phyloP scores from a whole-genome alignment of 2,888 invertebrate species.

The Synergus itoensis region DNA sequence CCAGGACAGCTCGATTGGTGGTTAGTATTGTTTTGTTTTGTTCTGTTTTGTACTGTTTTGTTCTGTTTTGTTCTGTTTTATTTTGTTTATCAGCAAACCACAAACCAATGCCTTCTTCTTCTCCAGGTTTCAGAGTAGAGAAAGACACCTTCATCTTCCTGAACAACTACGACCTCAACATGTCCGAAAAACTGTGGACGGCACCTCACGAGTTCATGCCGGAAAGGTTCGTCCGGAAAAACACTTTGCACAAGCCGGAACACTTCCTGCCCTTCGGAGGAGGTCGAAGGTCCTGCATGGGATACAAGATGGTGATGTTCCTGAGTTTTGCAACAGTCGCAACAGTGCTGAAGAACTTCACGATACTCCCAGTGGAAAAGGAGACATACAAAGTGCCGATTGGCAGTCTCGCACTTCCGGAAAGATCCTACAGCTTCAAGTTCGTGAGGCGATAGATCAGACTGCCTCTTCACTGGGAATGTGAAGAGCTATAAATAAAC shows the following conservation, averaged over 20 bases:
- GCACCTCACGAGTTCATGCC: conserved; percentile 82
- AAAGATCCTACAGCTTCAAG: conserved; percentile 79
- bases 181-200: conserved; percentile 82
- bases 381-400: conserved; percentile 80
- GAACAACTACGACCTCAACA: conserved; percentile 84
- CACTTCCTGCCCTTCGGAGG: conserved; percentile 85
- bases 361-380: conserved; percentile 77
- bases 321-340: conserved; percentile 80
- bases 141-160: conserved; percentile 84
- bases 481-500: conserved; percentile 82
- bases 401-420: conserved; percentile 80
- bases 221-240: conserved; percentile 81
- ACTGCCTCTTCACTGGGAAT: conserved; percentile 94
- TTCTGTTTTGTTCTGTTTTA: too few species aligned
- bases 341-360: conserved; percentile 80
- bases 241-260: conserved; percentile 81
- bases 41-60: too few species aligned
- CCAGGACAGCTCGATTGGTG: conserved; percentile 81
- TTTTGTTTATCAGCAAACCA: neutral
- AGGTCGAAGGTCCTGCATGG: conserved; percentile 84
- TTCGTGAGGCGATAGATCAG: conserved; percentile 81
- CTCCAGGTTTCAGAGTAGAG: conserved; percentile 81
- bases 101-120: neutral
- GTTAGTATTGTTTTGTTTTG: conserved; percentile 73
- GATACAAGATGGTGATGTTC: conserved; percentile 83